Evolutionary conservation across 2,113 vertebrate species (phyloP), one percentile per base, ranked within the genome.

Genomic region (Lycocorax pyrrhopterus): DNA sequence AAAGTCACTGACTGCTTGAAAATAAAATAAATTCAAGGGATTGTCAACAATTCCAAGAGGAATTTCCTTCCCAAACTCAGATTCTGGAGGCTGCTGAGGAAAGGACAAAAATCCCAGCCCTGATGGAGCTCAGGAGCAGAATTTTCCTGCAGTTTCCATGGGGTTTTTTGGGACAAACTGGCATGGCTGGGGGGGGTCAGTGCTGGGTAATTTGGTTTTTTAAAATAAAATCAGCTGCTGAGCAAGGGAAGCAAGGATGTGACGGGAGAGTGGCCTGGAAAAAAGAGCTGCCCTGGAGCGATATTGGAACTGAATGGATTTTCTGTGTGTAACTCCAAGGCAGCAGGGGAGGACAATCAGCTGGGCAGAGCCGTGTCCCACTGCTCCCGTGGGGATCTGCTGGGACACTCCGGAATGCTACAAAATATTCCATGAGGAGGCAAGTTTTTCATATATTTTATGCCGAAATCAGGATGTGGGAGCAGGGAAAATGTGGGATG

Each of bases 381-480:
- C 37, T n/a, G 25, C 12, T 81, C 47, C 58, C 15, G 0, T 0
- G 5, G 43, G 66, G 47, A 11, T 9, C 12, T 15, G 46, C 22
- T 5, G 46, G 44, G 84, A 2, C 0, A 5, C 55, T 6, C 13
- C 9, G 0, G 3, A 15, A 8, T 20, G 3, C 30, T 2, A 0
- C 3, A 17, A 15, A 46, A 33, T 4, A 4, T 47, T 7, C 29
- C 4, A 0, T 0, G 5, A 5, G 6, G 8, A 37, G 41, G 32
- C 47, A 4, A 9, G 7, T 19, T 51, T 9, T 60, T 3, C 0
- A 0, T 49, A 47, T 25, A 3, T 80, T 16, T 20, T 2, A 0
- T 5, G 52, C 22, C 10, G 0, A 10, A 20, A 5, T 4, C 0
- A 0, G 33, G 33, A 0, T 7, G 43, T 11, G 58, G 25, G 35